phyloP scores from a whole-genome alignment of 2,888 invertebrate genomes.

The Drosophila neotestacea region DNA sequence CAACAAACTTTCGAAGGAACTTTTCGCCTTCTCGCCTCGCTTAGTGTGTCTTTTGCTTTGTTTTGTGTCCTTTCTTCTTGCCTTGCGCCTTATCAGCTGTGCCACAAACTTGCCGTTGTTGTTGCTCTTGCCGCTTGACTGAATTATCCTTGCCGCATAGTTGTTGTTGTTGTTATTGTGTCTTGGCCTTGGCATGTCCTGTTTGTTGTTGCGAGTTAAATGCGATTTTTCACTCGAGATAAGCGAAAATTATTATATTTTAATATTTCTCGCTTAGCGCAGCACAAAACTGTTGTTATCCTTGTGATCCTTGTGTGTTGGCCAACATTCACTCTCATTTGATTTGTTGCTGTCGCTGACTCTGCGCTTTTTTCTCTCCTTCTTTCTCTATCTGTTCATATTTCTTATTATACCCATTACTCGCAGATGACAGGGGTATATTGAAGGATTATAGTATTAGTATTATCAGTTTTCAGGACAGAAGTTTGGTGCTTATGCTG shows the following conservation, averaged over 20 bases:
- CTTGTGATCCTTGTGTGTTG: constrained; percentile 21
- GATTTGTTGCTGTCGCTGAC: constrained; percentile 68
- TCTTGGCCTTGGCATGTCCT: constrained; percentile 29
- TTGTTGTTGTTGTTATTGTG: constrained; percentile 31
- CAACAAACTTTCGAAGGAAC: constrained; percentile 9
- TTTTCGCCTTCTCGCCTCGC: background rate
- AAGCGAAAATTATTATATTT: constrained; percentile 77
- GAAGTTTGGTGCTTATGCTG: too few relatives aligned
- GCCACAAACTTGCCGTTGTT: constrained; percentile 24
- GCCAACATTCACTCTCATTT: constrained; percentile 34
- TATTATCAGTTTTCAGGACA: too few relatives aligned
- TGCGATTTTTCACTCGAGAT: constrained; percentile 75
- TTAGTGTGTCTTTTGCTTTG: background rate
- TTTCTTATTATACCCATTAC: constrained; percentile 2
- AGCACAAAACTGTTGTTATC: constrained; percentile 54
- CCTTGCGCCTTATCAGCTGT: constrained; percentile 42
- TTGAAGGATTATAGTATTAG: too few relatives aligned
- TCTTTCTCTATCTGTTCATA: constrained; percentile 4
- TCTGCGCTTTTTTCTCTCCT: constrained; percentile 48
- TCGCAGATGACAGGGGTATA: background rate
- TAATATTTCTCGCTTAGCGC: constrained; percentile 78
- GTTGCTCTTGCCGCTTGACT: constrained; percentile 46
- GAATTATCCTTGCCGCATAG: constrained; percentile 43
- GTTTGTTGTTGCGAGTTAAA: constrained; percentile 59
- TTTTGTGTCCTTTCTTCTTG: constrained; percentile 22